Evolutionary conservation across 1,140 invertebrate species (phyloP), one percentile per base, ranked within the genome.

Genomic region (Ceratoteleas bidentatus): DNA sequence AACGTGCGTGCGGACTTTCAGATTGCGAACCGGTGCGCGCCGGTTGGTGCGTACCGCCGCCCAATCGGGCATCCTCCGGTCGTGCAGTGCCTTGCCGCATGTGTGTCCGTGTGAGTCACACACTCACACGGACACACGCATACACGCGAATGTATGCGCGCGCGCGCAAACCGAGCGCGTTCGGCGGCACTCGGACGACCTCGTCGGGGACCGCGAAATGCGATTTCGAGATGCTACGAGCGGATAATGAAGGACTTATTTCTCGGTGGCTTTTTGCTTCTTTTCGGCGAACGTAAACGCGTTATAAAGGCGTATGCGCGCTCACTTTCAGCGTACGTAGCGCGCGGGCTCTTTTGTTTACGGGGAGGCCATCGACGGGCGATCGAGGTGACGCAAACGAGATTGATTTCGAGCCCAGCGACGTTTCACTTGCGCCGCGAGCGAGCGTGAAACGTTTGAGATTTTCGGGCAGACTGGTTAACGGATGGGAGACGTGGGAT

Each of bases 161-260:
- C 54, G 54, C 62, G 54, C 58, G 58, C 65, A 78, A 34, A 32
- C 74, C 14, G 24, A 57, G 6, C 56, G 50, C 45, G 62, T 15
- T 77, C 73, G 80, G 64, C 45, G 34, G 13, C 38, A 15, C 43
- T 72, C 66, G 73, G 38, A 38, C 74, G 80, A 82, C 80, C 74
- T 83, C 81, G 81, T 54, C 53, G 76, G 70, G 49, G 75, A 79
- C 75, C 81, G 81, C 81, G 81, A 78, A 83, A 83, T 83, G 74
- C 58, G 70, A 83, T 83, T 83, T 83, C 62, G 65, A 78, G 81
- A 83, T 83, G 81, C 53, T 78, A 78, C 68, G 58, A 66, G 34
- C 53, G 61, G 52, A 75, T 77, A 82, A 82, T 73, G 79, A 83
- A 83, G 80, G 80, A 83, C 74, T 70, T 70, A 65, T 65, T 77